A percentile compares a stretch with the other conserved stretches of the same genome.
Evolutionary conservation across 2,113 vertebrate species (phyloP).

Genomic region (Notothenia rossii): DNA sequence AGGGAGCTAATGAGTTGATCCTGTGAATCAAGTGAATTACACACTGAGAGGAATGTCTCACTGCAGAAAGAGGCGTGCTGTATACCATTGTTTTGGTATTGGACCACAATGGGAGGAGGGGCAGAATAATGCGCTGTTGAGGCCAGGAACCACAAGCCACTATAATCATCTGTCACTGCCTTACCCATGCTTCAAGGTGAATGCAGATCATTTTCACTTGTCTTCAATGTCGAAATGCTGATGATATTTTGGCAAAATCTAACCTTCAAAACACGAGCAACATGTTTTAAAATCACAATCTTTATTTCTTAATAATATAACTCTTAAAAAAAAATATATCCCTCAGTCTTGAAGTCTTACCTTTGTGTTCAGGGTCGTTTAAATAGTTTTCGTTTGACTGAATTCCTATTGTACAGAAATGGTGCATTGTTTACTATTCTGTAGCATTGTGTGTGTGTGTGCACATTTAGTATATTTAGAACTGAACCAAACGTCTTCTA

Average conservation of each 20-base stretch:
- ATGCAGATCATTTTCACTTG: neutral
- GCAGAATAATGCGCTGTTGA: neutral
- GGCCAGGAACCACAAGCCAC: neutral
- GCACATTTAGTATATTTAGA: too few species aligned
- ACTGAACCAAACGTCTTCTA: neutral
- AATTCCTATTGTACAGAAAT: neutral
- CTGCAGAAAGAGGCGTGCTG: slow-evolving; percentile 15
- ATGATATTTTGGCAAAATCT: neutral
- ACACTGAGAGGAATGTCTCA: neutral
- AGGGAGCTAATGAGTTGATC: neutral
- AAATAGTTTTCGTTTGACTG: neutral
- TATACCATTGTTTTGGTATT: slow-evolving; percentile 39
- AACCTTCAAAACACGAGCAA: too few species aligned
- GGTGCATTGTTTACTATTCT: neutral
- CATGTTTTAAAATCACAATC: neutral
- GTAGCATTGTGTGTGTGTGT: too few species aligned
- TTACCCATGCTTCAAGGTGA: neutral
- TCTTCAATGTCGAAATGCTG: neutral
- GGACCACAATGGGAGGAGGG: slow-evolving; percentile 17
- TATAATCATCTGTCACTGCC: neutral
- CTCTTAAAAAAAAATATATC: neutral
- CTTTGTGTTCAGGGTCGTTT: neutral
- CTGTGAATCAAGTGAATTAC: slow-evolving; percentile 11
- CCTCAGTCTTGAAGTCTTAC: too few species aligned
- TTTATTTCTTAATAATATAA: neutral